These are phyloP conservation scores for Geococcyx californianus DNA, from an alignment of 2,113 vertebrate genomes.

Conservation along the genomic window DNA sequence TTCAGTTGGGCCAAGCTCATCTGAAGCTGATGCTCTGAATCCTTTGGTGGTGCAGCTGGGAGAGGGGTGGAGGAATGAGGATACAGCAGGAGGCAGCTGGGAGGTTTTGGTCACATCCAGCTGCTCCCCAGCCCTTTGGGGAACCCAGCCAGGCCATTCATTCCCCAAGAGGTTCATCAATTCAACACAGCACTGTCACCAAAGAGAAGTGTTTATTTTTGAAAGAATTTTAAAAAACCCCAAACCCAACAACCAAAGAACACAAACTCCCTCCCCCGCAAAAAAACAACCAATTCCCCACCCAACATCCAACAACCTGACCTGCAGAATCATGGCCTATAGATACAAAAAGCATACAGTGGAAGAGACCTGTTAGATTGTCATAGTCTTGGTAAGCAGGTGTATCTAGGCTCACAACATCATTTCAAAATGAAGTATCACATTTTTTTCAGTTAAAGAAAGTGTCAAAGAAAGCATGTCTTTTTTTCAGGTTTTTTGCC, in stretches of 20 bases:
- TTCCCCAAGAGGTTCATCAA: background rate
- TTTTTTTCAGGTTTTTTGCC: background rate
- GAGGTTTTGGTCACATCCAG: background rate
- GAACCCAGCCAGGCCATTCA: background rate
- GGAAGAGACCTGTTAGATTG: background rate
- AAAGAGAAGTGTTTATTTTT: background rate
- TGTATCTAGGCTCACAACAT: background rate
- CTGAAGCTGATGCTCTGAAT: background rate
- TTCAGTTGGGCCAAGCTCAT: background rate
- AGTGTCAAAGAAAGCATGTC: background rate
- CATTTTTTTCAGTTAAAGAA: background rate
- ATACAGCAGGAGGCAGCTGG: background rate
- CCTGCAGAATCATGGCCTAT: background rate
- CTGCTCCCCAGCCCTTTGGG: background rate
- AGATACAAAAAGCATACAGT: background rate
- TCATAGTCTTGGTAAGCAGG: background rate
- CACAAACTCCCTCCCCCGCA: fast-evolving
- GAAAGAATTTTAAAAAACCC: background rate
- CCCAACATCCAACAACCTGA: background rate
- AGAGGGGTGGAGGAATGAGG: background rate
- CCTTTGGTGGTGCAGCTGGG: background rate
- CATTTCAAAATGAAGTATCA: background rate
- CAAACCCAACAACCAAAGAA: background rate
- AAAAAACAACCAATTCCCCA: background rate
- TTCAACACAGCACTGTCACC: background rate